These are phyloP conservation scores for Neomorphus geoffroyi DNA, from an alignment of 2,797 vertebrate genomes.

Conservation along the genomic window DNA sequence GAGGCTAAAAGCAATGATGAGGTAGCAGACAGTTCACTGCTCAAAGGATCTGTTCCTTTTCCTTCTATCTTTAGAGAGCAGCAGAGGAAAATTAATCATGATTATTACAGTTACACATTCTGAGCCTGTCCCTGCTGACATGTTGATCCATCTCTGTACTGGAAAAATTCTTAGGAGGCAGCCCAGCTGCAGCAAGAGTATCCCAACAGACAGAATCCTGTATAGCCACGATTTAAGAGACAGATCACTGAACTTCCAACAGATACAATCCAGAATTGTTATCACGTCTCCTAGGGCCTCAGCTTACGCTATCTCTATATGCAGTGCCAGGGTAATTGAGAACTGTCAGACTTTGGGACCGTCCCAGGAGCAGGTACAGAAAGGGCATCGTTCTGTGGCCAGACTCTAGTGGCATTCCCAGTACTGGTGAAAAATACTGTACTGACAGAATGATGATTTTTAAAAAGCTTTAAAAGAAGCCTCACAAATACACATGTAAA, in stretches of 20 bases:
- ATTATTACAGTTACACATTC: background rate
- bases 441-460: background rate
- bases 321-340: background rate
- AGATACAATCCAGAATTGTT: background rate
- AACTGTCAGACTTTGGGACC: background rate
- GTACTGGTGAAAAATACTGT: background rate
- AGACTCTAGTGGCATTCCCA: background rate
- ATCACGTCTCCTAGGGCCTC: background rate
- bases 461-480: background rate
- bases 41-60: background rate
- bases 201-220: background rate
- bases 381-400: background rate
- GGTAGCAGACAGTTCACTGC: background rate
- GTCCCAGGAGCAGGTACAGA: background rate
- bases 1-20: background rate
- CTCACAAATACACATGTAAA: background rate
- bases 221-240: background rate
- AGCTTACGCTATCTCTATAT: background rate
- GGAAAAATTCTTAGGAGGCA: background rate
- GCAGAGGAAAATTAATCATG: background rate
- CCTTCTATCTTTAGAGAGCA: background rate
- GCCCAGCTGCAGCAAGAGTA: background rate
- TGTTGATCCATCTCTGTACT: background rate
- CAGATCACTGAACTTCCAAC: background rate
- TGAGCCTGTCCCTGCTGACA: background rate